A percentile compares a stretch with the other conserved stretches of the same genome.
Evolutionary conservation across 2,888 invertebrate genomes (phyloP).

Genomic region (Tipula confusa): DNA sequence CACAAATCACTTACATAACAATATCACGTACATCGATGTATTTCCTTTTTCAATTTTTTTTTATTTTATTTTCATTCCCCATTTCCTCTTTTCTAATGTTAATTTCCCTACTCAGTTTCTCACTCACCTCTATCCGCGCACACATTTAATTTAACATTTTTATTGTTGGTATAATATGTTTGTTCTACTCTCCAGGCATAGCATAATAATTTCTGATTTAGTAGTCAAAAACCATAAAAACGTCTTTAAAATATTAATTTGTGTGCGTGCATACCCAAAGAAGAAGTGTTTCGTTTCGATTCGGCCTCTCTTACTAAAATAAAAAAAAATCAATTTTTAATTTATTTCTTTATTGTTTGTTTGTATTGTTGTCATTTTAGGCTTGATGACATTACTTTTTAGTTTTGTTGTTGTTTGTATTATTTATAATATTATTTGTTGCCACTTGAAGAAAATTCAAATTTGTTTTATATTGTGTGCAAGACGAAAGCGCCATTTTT

Average conservation of each 20-base stretch:
- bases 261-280: not conserved
- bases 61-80: not conserved
- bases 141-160: not conserved
- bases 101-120: not conserved
- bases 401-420: not conserved
- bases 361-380: not conserved
- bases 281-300: not conserved
- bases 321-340: conserved; percentile 26
- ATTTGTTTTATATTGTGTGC: not conserved
- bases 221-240: not conserved
- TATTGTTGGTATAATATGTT: not conserved
- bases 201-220: not conserved
- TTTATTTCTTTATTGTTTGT: conserved; percentile 15
- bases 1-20: conserved; percentile 30
- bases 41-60: conserved; percentile 29
- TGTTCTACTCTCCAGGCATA: not conserved
- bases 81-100: conserved; percentile 26
- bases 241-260: not conserved
- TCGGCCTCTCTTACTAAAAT: not conserved
- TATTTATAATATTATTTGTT: not conserved
- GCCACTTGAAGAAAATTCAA: conserved; percentile 4
- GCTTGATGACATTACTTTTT: not conserved
- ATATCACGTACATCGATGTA: conserved; percentile 27
- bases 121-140: not conserved
- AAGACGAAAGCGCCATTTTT: conserved; percentile 30